Evolutionary conservation across 2,113 vertebrate species (phyloP), one percentile per base, ranked within the genome.

Genomic region (Hassar affinis): DNA sequence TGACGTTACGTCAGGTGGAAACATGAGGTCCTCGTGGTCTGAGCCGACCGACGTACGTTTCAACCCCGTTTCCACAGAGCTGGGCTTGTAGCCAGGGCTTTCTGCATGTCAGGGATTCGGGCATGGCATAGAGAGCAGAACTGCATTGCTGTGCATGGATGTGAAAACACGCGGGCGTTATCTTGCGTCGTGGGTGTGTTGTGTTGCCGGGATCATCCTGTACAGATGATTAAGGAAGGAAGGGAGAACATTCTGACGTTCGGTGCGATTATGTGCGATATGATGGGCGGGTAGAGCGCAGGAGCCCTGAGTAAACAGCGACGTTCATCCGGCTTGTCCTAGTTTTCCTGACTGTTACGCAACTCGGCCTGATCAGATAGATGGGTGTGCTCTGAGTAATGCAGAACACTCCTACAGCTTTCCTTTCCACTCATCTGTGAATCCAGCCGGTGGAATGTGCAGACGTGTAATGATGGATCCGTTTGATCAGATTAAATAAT

Each of bases 141-240:
- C 15, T 35, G 9, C 17, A 54, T 4, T 76, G 18, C 51, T 33
- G 49, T 33, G 49, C 33, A 11, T 52, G 30, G 74, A 76, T 54
- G 14, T 18, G 45, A 51, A 30, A 38, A 68, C 64, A 68, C 35
- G 7, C 4, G 8, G 11, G 18, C 17, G 22, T 7, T 22, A 33
- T 38, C 33, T 42, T 42, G 6, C 22, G 69, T 15, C 27, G 10
- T 6, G 17, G 22, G 69, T 49, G 45, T 74, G n/a, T 27, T n/a
- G 45, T 74, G 69, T 74, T n/a, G 38, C 38, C 6, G 38, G 38
- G 38, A 42, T 51, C 12, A 51, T 49, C n/a, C 47, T 22, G 27
- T 14, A 77, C 61, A 22, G 57, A 76, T 51, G 74, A 78, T 85
- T 69, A 47, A 85, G 45, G 35, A 64, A 81, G 45, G 51, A 77